A percentile compares a stretch with the other conserved stretches of the same genome.
Evolutionary conservation across 2,888 invertebrate species (phyloP).

Genomic region (Agrenia bidenticulata): DNA sequence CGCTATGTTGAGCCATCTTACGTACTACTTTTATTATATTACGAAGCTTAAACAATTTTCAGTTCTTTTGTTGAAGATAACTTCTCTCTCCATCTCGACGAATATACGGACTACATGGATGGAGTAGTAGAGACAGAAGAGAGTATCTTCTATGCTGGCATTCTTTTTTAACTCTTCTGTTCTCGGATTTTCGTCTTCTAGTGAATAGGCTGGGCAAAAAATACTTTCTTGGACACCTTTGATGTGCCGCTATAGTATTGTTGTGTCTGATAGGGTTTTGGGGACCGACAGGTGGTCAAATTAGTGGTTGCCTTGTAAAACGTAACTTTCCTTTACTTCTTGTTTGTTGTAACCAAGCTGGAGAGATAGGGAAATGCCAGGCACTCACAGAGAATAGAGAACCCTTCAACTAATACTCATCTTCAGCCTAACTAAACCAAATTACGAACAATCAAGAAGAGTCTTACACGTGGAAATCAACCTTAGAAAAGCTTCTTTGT

Average conservation of each 20-base stretch:
- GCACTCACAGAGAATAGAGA: too few species aligned
- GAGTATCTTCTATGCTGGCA: not conserved
- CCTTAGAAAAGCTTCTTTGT: conserved; percentile 23
- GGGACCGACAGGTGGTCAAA: conserved; percentile 53
- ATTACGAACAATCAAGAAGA: conserved; percentile 38
- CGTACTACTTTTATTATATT: not conserved
- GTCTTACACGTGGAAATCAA: conserved; percentile 42
- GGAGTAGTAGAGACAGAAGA: not conserved
- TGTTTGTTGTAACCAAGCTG: too few species aligned
- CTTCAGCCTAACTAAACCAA: conserved; percentile 2
- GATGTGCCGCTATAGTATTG: conserved; percentile 47
- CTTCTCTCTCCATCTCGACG: conserved; percentile 11
- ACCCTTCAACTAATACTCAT: too few species aligned
- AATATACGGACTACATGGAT: not conserved
- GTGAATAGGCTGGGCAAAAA: conserved; percentile 23
- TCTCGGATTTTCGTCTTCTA: conserved; percentile 9
- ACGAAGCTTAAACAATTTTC: conserved; percentile 14
- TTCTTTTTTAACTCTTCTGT: conserved; percentile 13
- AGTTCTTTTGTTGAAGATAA: conserved; percentile 11
- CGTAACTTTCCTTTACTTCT: not conserved
- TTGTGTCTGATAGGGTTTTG: conserved; percentile 49
- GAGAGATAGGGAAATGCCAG: too few species aligned
- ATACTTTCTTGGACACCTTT: conserved; percentile 43
- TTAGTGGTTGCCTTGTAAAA: conserved; percentile 52
- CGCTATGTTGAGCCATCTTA: conserved; percentile 6